phyloP scores from a whole-genome alignment of 2,888 invertebrate species.

The Eumerus sabulonum region DNA sequence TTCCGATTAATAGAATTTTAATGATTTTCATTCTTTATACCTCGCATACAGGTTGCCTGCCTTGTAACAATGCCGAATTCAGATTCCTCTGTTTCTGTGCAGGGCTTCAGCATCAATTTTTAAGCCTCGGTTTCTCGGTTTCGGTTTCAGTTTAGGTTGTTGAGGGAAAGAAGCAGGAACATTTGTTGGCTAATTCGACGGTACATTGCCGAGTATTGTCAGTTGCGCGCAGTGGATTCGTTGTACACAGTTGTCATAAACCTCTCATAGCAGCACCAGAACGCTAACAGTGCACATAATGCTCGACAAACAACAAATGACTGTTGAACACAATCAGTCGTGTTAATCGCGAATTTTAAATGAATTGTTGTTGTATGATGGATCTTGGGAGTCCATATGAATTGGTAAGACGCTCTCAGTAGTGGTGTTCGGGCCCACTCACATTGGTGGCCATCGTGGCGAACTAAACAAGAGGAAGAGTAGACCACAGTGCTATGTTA shows the following conservation, averaged over 20 bases:
- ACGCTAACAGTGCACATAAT: slow-evolving; percentile 67
- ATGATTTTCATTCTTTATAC: slow-evolving; percentile 66
- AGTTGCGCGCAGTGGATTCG: slow-evolving; percentile 37
- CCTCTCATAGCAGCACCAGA: slow-evolving; percentile 69
- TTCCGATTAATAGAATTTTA: slow-evolving; percentile 70
- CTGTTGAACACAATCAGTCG: slow-evolving; percentile 71
- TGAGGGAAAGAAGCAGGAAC: slow-evolving; percentile 4
- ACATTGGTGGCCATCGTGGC: too few relatives aligned
- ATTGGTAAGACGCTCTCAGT: slow-evolving; percentile 29
- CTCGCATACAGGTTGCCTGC: slow-evolving; percentile 54
- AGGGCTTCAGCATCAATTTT: too few relatives aligned
- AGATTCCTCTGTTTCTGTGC: slow-evolving; percentile 33
- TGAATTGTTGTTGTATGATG: slow-evolving; percentile 70
- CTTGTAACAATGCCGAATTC: slow-evolving; percentile 59
- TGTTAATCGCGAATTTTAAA: slow-evolving; percentile 72
- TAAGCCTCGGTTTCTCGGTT: too few relatives aligned
- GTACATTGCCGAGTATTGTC: slow-evolving; percentile 57
- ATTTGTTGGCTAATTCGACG: background rate
- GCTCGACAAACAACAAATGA: slow-evolving; percentile 72
- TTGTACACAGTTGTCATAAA: slow-evolving; percentile 70
- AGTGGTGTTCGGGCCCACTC: background rate
- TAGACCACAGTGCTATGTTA: slow-evolving; percentile 30
- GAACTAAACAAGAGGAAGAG: slow-evolving; percentile 12
- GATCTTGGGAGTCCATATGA: slow-evolving; percentile 21
- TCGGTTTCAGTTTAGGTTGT: too few relatives aligned